Evolutionary conservation across 2,113 vertebrate genomes (phyloP).

Genomic region (Pundamilia nyererei): DNA sequence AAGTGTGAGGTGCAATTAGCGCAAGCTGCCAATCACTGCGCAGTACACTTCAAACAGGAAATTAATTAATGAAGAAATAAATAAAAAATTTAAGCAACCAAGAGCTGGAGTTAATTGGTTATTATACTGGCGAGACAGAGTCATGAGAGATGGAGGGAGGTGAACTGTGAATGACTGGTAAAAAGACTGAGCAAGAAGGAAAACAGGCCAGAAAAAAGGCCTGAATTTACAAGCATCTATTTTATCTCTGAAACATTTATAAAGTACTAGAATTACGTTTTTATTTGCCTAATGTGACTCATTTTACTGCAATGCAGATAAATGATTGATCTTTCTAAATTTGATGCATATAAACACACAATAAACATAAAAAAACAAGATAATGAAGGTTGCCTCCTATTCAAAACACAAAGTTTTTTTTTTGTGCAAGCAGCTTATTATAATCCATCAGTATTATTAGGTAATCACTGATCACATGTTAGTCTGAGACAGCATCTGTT

Average conservation of each 20-base stretch:
- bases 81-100: constrained; percentile 18
- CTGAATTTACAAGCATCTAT: neutral
- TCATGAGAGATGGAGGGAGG: neutral
- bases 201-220: neutral
- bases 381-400: neutral
- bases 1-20: constrained; percentile 33
- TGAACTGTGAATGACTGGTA: neutral
- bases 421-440: neutral
- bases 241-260: neutral
- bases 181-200: neutral
- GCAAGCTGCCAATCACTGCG: constrained; percentile 46
- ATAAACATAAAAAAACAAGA: neutral
- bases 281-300: neutral
- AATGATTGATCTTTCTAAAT: neutral
- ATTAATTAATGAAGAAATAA: constrained; percentile 48
- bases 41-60: constrained; percentile 36
- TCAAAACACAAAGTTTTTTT: neutral
- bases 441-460: neutral
- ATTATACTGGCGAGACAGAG: constrained; percentile 35
- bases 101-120: constrained; percentile 42
- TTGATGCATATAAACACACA: neutral
- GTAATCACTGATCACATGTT: neutral
- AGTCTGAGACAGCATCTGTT: neutral
- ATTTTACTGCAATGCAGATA: neutral
- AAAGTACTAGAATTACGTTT: neutral